Base-by-base conservation (phyloP, 2,113 vertebrate genomes). In the Galemys pyrenaicus region DNA sequence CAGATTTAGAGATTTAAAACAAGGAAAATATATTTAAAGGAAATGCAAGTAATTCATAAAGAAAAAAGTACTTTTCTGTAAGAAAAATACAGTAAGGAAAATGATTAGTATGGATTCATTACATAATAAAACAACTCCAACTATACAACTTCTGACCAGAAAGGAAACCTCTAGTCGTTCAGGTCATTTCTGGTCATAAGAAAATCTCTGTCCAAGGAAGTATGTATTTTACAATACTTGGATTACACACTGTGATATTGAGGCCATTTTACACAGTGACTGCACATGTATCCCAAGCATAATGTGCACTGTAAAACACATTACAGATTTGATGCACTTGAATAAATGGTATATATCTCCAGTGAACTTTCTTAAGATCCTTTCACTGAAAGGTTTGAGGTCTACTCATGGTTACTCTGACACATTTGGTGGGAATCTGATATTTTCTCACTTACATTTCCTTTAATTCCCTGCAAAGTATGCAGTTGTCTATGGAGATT, bases 1-100 rank as follows among this genome's bases (percentile, higher is more conserved):
- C 1, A 84, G 6, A 65, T 70, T 78, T 19, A 8, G 9, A 74
- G 56, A n/a, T 73, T 60, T 26, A 93, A 87, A 58, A 62, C 17
- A 74, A 54, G 10, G 44, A 93, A 70, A 94, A 65, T 78, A 20
- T 6, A 62, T 51, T 87, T 90, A 93, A 64, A 77, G 32, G 30
- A 9, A 82, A 75, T 58, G 2, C 28, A 86, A 87, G 17, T 68
- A 80, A 84, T 68, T 87, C 56, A 67, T 64, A 62, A 32, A 46
- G 22, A 67, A 82, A 49, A 68, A 68, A 1, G 11, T 22, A 60
- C 28, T 94, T 75, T 65, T 75, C 22, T 41, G n/a, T 9, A 44
- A 44, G 9, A 44, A 70, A 0, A 3, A 46, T 30, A 12, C 39
- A 71, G 22, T 16, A 71, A 71, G 28, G 37, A 87, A 90, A 67